Evolutionary conservation across 1,140 invertebrate species (phyloP), one percentile per base, ranked within the genome.

Genomic region (Notospermus geniculatus): DNA sequence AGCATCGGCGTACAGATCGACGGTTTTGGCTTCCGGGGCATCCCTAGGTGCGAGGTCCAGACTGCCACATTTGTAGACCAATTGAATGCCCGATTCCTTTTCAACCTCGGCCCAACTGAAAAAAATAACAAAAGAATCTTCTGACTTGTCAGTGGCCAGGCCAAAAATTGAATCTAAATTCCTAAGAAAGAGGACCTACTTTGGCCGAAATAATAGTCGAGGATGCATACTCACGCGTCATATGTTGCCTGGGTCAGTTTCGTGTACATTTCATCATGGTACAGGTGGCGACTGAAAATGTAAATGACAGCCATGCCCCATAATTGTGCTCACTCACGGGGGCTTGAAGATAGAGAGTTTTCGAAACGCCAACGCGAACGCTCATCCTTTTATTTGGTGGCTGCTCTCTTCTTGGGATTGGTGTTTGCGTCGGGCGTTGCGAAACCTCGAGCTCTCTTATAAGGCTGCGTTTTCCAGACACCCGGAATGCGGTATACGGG

Each of bases 251-350:
- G 72, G 2, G 75, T 73, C 39, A 79, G 55, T 39, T 69, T 72
- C 0, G 71, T 74, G 62, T 79, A 79, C 28, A 67, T 66, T 9
- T 72, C 67, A 60, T 79, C 71, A 53, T 72, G 67, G 62, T 79
- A 79, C 0, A 72, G 68, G 39, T 75, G 63, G 1, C 74, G 74
- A 13, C 74, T 76, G 67, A 27, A 64, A 66, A 25, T 15, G 36
- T 43, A 57, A 46, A 1, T 36, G 32, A 15, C 15, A 36, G 32
- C 15, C 4, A 36, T 36, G 15, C 15, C 5, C 32, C 4, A 7
- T 36, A 7, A 7, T 36, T 15, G 4, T 4, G 54, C 28, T 25
- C 22, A 25, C n/a, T n/a, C n/a, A n/a, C n/a, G n/a, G n/a, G n/a
- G n/a, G n/a, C n/a, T n/a, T n/a, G n/a, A n/a, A n/a, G n/a, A n/a